Evolutionary conservation across 2,888 invertebrate genomes (phyloP), one percentile per base, ranked within the genome.

Genomic region (Drosophila nigritarsus): DNA sequence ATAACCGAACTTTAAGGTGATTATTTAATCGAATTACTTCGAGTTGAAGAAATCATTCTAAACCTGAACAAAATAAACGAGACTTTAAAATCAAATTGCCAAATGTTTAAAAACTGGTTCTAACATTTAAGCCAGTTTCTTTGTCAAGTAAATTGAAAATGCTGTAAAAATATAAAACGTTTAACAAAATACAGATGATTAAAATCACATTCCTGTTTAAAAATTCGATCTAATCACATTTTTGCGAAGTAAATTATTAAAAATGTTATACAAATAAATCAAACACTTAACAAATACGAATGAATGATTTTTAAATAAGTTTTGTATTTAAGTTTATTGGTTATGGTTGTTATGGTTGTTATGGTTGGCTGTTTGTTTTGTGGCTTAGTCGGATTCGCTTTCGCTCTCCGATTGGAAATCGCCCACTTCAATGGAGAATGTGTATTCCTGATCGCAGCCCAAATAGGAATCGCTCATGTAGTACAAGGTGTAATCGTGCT

Each of bases 391-490:
- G 11, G 95, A 95, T 80, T 93, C 93, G 77, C 93, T 93, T 75
- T 92, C 93, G 49, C 94, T 95, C 66, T 95, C 95, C 4, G 95
- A 95, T 78, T 95, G 95, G 85, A 95, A 96, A 88, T 96, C 97
- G 0, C 95, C 96, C 8, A 98, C 97, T 80, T 96, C 96, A 18
- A 98, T 96, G 0, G 95, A 95, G 93, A 99, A 98, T 93, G 97
- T 97, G 94, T 99, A 99, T 94, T 99, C 99, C 93, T 99, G 99
- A 94, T 99, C 99, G 91, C 99, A 99, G 11, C 99, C 99, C 91
- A 99, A 95, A 93, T 99, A 99, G 0, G 99, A 97, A 93, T 99
- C 99, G 89, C 98, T 99, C 99, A 99, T 99, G 94, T 98, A 99
- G 94, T 98, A 99, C 60, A 99, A 94, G 0, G 98, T 98, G 93